Evolutionary conservation across 1,140 invertebrate genomes (phyloP).

Genomic region (Heterodera schachtii): DNA sequence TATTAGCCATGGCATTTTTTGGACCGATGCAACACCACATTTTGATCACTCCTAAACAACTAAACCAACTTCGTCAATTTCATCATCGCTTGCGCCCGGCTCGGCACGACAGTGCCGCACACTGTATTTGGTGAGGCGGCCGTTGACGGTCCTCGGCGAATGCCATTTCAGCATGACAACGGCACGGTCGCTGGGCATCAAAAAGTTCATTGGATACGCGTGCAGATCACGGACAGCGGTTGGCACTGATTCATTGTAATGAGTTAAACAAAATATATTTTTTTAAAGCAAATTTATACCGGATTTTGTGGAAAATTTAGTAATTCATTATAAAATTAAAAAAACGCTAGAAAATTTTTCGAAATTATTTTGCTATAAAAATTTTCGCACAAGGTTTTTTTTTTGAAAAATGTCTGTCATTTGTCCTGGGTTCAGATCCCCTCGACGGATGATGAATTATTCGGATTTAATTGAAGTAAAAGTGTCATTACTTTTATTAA

Average conservation of each 20-base stretch:
- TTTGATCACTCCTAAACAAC: not conserved
- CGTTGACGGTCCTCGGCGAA: conserved; percentile 87
- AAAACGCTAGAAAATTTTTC: conserved; percentile 22
- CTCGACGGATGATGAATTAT: no score
- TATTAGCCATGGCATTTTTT: no score
- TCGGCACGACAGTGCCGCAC: conserved; percentile 68
- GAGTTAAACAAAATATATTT: no score
- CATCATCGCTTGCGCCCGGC: conserved; percentile 10
- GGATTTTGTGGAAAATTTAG: no score
- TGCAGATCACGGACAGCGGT: conserved; percentile 55
- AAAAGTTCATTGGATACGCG: conserved; percentile 62
- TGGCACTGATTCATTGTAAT: conserved; percentile 43
- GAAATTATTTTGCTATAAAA: not conserved
- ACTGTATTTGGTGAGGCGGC: conserved; percentile 85
- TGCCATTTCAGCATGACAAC: conserved; percentile 75
- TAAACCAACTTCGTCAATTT: conserved; percentile 14
- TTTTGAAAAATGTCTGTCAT: no score
- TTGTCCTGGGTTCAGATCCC: no score
- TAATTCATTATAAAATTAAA: not conserved
- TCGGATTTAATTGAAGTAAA: no score
- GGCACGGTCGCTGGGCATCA: conserved; percentile 49
- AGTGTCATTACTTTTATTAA: no score
- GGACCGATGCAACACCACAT: no score
- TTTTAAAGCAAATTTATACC: no score
- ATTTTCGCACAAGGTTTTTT: no score